Evolutionary conservation across 2,888 invertebrate genomes (phyloP), one percentile per base, ranked within the genome.

Genomic region (Ptycholaimellus sp.): DNA sequence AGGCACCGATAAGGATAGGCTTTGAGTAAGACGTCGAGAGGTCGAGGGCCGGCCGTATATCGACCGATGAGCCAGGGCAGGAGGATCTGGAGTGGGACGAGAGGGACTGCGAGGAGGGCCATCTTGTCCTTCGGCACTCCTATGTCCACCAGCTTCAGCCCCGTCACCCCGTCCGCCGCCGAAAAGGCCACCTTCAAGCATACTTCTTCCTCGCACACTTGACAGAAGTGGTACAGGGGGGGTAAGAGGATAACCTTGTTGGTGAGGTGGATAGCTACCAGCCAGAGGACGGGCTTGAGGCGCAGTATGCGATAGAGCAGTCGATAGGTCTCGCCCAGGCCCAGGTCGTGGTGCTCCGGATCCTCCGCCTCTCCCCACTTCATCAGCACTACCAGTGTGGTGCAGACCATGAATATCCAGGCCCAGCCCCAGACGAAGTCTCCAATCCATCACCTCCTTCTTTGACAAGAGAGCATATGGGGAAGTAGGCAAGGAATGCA

Each of bases 351-450:
- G n/a, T n/a, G n/a, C n/a, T n/a, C n/a, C n/a, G n/a, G n/a, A n/a
- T n/a, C n/a, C n/a, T n/a, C n/a, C n/a, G n/a, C n/a, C n/a, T n/a
- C n/a, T n/a, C n/a, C n/a, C n/a, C n/a, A 70, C 59, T 93, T 93
- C n/a, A 85, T 67, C 13, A 87, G 42, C 27, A 78, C 76, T 33
- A 93, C 74, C 2, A 90, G 54, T 0, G 83, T 81, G 0, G 96
- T 99, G 1, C 78, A 74, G 2, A 76, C 57, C 35, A 96, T 67
- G 59, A 93, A 99, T 2, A 79, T 68, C 61, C 80, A 70, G 4
- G 85, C 85, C 90, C 93, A 96, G 59, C 90, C 83, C 57, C 74
- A 73, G 14, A 96, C 67, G 61, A 90, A 99, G 47, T 78, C 79
- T 69, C 62, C 19, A 43, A 35, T 20, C 7, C 23, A n/a, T n/a